These are phyloP conservation scores for Sebastes kiyomatsui DNA, from an alignment of 2,797 vertebrate genomes.

Conservation along the genomic window DNA sequence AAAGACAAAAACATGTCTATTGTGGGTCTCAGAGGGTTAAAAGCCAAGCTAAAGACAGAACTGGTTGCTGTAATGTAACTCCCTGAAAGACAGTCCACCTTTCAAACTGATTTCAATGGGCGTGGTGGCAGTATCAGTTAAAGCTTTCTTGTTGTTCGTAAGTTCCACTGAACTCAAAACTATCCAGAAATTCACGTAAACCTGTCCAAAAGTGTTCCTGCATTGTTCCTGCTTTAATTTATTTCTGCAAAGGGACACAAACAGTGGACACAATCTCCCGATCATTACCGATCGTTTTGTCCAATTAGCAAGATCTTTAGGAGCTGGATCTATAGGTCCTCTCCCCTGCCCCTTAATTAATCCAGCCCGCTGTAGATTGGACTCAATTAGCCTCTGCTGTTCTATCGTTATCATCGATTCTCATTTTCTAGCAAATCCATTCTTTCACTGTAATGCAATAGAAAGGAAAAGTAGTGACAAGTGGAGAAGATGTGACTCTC, in stretches of 20 bases:
- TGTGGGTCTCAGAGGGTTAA: neutral
- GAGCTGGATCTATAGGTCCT: conserved; percentile 28
- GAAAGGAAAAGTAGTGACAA: neutral
- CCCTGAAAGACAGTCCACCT: neutral
- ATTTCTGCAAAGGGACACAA: conserved; percentile 15
- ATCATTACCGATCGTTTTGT: conserved; percentile 24
- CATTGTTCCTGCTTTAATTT: conserved; percentile 1
- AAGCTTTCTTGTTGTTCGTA: neutral
- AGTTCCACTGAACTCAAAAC: neutral
- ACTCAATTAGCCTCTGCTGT: conserved; percentile 44
- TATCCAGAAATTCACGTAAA: neutral
- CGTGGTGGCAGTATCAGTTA: neutral
- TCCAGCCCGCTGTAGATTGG: conserved; percentile 40
- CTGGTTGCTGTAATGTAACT: neutral
- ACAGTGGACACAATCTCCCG: neutral
- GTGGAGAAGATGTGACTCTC: neutral
- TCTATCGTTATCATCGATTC: conserved; percentile 39
- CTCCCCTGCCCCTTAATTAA: conserved; percentile 51
- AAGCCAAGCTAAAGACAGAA: neutral
- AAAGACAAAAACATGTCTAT: fast-evolving
- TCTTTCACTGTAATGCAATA: conserved; percentile 3
- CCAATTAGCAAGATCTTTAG: conserved; percentile 36
- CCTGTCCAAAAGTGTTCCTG: neutral
- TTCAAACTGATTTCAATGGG: neutral
- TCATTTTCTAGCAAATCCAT: conserved; percentile 35